These are phyloP conservation scores for Vireo altiloquus DNA, from an alignment of 2,113 vertebrate species.

Conservation along the genomic window DNA sequence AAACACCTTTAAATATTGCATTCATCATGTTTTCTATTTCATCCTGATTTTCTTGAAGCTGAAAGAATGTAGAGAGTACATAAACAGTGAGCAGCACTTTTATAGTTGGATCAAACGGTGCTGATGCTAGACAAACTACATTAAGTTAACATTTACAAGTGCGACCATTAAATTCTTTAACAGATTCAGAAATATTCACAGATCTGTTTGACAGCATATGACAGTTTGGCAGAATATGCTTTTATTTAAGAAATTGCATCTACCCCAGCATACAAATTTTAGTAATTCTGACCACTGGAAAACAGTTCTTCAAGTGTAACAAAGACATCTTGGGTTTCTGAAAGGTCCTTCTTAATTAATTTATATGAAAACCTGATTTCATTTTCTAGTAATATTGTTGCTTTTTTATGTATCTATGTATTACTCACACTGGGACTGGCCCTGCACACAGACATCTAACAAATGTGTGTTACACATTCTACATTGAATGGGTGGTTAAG, in stretches of 20 bases:
- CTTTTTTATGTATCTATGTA: not conserved
- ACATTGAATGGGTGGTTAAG: not conserved
- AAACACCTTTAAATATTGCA: constrained; percentile 99
- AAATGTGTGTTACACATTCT: not conserved
- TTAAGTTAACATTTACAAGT: not conserved
- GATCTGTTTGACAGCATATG: not conserved
- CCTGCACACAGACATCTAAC: not conserved
- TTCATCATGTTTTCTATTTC: constrained; percentile 99
- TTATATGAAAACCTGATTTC: not conserved
- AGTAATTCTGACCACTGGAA: not conserved
- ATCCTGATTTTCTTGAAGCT: constrained; percentile 99
- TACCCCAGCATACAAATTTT: not conserved
- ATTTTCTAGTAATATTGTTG: not conserved
- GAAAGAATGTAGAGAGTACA: constrained; percentile 60
- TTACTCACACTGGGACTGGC: not conserved
- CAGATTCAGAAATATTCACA: not conserved
- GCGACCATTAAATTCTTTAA: not conserved
- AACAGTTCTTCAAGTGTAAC: not conserved
- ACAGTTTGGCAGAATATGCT: too few species aligned
- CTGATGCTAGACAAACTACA: not conserved
- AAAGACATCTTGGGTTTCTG: not conserved
- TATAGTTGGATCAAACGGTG: not conserved
- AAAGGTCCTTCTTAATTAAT: not conserved
- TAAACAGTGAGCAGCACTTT: not conserved
- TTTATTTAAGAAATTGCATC: not conserved